Evolutionary conservation across 2,797 vertebrate species (phyloP).

Genomic region (Antennarius maculatus): DNA sequence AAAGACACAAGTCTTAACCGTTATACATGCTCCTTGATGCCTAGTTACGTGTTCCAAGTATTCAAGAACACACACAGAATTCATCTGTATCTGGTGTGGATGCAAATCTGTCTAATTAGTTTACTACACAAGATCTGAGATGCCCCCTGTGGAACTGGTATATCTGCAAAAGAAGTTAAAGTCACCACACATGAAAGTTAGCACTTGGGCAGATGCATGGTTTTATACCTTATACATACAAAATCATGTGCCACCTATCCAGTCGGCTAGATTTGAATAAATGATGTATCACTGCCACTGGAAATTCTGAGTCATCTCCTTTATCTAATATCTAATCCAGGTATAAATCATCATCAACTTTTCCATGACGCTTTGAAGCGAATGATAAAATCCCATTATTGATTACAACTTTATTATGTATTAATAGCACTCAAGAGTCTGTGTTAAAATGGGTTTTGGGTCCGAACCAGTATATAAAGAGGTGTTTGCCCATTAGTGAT

Average conservation of each 20-base stretch:
- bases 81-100: no score
- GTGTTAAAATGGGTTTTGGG: constrained; percentile 10
- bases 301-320: constrained; percentile 44
- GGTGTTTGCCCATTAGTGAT: constrained; percentile 28
- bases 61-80: no score
- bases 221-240: neutral
- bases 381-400: constrained; percentile 40
- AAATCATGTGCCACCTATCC: neutral
- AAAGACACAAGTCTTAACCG: no score
- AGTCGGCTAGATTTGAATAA: constrained; percentile 18
- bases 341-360: constrained; percentile 23
- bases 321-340: constrained; percentile 48
- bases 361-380: constrained; percentile 20
- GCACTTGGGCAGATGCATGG: constrained; percentile 14
- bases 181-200: neutral
- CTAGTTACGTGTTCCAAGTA: neutral
- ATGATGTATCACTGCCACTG: constrained; percentile 19
- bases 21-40: neutral
- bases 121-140: neutral
- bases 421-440: constrained; percentile 16
- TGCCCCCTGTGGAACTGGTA: neutral
- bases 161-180: neutral
- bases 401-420: constrained; percentile 55
- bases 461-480: constrained; percentile 7
- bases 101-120: no score